A percentile compares a stretch with the other conserved stretches of the same genome.
Evolutionary conservation across 2,113 vertebrate species (phyloP).

Genomic region (Corynorhinus townsendii): DNA sequence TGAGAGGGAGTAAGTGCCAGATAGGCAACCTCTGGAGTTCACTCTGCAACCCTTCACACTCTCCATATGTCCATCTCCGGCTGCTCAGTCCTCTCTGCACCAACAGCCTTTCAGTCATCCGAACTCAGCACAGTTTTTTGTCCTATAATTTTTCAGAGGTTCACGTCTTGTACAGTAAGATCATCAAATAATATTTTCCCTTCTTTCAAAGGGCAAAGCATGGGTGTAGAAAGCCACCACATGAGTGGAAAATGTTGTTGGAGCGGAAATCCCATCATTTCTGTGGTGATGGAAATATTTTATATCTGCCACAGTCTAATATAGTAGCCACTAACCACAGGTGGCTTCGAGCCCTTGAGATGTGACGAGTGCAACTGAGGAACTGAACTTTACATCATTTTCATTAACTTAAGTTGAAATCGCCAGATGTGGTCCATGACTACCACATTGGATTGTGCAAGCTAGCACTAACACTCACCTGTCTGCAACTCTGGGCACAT

Average conservation of each 20-base stretch:
- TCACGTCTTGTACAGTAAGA: not conserved
- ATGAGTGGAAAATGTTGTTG: slow-evolving; percentile 17
- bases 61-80: fast-evolving
- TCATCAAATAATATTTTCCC: slow-evolving; percentile 15
- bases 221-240: not conserved
- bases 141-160: not conserved
- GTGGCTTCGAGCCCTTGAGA: not conserved
- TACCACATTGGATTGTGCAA: not conserved
- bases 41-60: not conserved
- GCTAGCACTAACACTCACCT: not conserved
- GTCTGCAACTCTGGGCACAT: not conserved
- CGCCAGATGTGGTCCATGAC: not conserved
- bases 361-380: not conserved
- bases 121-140: not conserved
- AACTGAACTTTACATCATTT: slow-evolving; percentile 1
- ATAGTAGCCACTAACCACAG: not conserved
- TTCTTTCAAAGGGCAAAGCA: slow-evolving; percentile 19
- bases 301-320: not conserved
- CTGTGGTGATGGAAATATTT: slow-evolving; percentile 21
- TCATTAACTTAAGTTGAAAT: not conserved
- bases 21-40: not conserved
- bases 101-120: not conserved
- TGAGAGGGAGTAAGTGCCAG: not conserved
- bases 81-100: not conserved
- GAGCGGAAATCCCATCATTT: not conserved